Base-by-base conservation (phyloP, 1,140 invertebrate genomes). In the Homarus americanus region DNA sequence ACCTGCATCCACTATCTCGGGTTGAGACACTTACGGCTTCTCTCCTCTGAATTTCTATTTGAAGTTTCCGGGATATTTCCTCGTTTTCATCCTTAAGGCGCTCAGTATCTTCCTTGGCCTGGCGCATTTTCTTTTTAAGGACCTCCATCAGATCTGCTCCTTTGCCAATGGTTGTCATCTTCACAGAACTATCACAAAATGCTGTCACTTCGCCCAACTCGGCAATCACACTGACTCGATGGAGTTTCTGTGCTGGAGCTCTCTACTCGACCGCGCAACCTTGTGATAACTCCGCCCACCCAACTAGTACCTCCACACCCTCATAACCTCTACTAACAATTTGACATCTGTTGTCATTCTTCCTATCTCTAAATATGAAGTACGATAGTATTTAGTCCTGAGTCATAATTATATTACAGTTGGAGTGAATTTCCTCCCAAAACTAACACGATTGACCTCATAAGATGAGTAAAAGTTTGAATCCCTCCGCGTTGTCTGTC, bases 41-140 rank as follows among this genome's bases (percentile, higher is more conserved):
- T 69, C 92, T 80, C 66, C 92, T 91, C 80, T 88, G 88, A 32
- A 93, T 38, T 85, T 93, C 92, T 2, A 92, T 84, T 36, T 88
- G 87, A 63, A 93, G 89, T 80, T 92, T 91, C n/a, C 91, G 80
- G 66, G 87, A 91, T 34, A 93, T 73, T 72, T 93, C 92, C 53
- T 93, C 92, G 83, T 92, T 92, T 28, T 93, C 92, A 80, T 93
- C 92, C 76, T 91, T 92, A 73, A 92, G 83, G 82, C 91, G 82
- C 85, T 93, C 92, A 38, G 91, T 91, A 91, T 93, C 92, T 75
- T 93, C 92, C 83, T 92, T 93, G 69, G 92, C 91, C 76, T 93
- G 92, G 78, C 91, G 91, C 89, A 93, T 93, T 92, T 93, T 93
- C 92, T 93, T 92, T 90, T 92, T 93, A 49, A 93, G 87, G 34